Evolutionary conservation across 2,113 vertebrate species (phyloP), one percentile per base, ranked within the genome.

Genomic region (Puntigrus tetrazona): DNA sequence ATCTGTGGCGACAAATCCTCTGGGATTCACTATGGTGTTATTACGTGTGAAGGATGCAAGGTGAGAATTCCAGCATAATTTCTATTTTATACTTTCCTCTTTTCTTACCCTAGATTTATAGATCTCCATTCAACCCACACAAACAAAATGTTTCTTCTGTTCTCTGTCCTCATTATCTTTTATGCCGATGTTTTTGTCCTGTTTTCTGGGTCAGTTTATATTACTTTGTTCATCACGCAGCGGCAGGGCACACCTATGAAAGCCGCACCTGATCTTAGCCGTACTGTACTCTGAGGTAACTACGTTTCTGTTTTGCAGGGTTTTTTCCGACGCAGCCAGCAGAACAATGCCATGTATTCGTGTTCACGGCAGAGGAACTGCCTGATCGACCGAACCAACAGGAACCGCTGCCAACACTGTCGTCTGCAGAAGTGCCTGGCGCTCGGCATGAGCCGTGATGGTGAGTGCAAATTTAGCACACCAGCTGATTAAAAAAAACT

Each of bases 1-100:
- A 97, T 97, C 93, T 97, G 97, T 7, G 97, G 97, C 70, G 97
- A 97, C 93, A 97, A 97, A 85, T 97, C 96, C 88, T 97, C 96
- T 0, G 96, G 96, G 88, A 97, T 97, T 89, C 97, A 97, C 92
- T 97, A 97, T 34, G 97, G 97, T 0, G 96, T 97, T 72, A 97
- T 97, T 92, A 97, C 94, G 88, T 95, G 94, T 27, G 94, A 95
- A 89, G 94, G 94, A 87, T 95, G 94, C 92, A 95, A 95, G 94
- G 94, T 95, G 83, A 90, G 91, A 13, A 27, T 1, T 85, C 91
- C 90, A 89, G 86, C 90, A 88, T 74, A 83, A 77, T 89, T 22
- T 22, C 5, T 2, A 22, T 50, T 2, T 31, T 14, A 75, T 20
- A 18, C 25, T 20, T 10, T 50, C n/a, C 4, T 83, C 89, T 90